Evolutionary conservation across 2,888 invertebrate genomes (phyloP).

Genomic region (Netelia inedita): DNA sequence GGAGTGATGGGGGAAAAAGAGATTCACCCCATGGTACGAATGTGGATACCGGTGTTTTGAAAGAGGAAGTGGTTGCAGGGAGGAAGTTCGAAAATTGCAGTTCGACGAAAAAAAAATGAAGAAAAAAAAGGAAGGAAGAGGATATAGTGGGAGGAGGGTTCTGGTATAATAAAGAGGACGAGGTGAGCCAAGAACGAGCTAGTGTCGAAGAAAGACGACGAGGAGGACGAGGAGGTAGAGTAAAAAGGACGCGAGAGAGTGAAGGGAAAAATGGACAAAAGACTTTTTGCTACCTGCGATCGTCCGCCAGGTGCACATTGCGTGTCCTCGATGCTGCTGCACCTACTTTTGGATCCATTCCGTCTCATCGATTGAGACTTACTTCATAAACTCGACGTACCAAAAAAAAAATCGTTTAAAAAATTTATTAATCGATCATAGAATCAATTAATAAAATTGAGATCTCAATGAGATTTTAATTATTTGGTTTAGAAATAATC

Average conservation of each 20-base stretch:
- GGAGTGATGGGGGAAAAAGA: background rate
- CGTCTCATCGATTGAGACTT: slow-evolving; percentile 10
- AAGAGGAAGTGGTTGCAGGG: slow-evolving; percentile 40
- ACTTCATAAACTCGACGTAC: background rate
- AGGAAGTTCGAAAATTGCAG: slow-evolving; percentile 47
- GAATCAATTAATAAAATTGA: background rate
- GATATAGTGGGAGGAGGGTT: background rate
- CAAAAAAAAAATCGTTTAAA: background rate
- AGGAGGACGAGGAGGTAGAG: slow-evolving; percentile 29
- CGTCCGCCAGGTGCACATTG: slow-evolving; percentile 57
- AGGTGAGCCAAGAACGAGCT: slow-evolving; percentile 28
- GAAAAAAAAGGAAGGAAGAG: background rate
- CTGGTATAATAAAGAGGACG: background rate
- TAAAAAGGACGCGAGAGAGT: slow-evolving; percentile 57
- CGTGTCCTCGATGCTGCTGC: slow-evolving; percentile 41
- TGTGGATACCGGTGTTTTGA: background rate
- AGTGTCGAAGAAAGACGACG: slow-evolving; percentile 15
- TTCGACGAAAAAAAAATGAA: slow-evolving; percentile 12
- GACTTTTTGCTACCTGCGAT: slow-evolving; percentile 57
- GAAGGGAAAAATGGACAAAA: slow-evolving; percentile 57
- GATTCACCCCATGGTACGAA: background rate
- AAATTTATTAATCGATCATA: background rate
- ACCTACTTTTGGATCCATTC: slow-evolving; percentile 1
- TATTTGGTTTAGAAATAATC: too few relatives aligned
- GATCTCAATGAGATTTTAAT: too few relatives aligned